Evolutionary conservation across 2,113 vertebrate genomes (phyloP).

Genomic region (Malaclemys terrapin): DNA sequence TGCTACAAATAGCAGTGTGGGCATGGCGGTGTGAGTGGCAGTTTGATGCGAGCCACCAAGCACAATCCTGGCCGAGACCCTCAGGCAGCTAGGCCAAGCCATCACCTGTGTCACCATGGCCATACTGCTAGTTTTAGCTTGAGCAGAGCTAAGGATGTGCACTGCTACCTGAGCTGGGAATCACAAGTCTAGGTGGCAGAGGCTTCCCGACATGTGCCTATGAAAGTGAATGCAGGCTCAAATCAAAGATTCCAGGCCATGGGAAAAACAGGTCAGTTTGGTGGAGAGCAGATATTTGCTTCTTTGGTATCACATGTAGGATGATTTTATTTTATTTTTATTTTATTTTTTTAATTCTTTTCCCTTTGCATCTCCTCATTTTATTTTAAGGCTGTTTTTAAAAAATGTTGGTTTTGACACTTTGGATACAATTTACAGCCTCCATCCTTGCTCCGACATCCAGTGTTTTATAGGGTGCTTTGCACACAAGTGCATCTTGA

Average conservation of each 20-base stretch:
- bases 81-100: too few species aligned
- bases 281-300: neutral
- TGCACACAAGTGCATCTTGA: neutral
- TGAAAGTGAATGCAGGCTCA: rapidly evolving
- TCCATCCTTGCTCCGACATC: neutral
- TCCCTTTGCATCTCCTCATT: neutral
- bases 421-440: neutral
- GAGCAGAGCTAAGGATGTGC: neutral
- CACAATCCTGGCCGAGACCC: too few species aligned
- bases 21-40: too few species aligned
- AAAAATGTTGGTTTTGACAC: neutral
- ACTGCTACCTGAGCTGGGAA: neutral
- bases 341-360: too few species aligned
- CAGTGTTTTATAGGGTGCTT: neutral
- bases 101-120: too few species aligned
- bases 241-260: neutral
- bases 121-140: too few species aligned
- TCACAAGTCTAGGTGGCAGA: neutral
- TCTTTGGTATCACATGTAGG: neutral
- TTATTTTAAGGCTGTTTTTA: neutral
- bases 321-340: neutral
- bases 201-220: neutral
- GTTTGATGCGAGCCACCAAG: too few species aligned
- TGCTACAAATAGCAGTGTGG: too few species aligned
- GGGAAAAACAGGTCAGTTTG: neutral